Evolutionary conservation across 2,888 invertebrate species (phyloP).

Genomic region (Pristionchus mayeri): DNA sequence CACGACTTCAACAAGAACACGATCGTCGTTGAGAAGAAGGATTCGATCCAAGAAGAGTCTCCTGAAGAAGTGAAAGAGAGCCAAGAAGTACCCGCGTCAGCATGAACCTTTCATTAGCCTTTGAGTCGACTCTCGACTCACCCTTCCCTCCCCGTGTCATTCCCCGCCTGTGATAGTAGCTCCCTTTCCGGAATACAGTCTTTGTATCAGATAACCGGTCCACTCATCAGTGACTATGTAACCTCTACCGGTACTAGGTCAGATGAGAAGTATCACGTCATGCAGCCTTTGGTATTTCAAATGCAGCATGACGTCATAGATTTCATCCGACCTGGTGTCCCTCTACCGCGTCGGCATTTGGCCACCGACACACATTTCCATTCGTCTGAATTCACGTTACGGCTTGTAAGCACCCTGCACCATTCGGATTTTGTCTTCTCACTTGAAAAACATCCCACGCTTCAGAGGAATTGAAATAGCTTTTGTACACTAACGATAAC

Average conservation of each 20-base stretch:
- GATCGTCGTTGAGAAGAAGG: slow-evolving; percentile 12
- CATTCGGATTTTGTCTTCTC: too few species aligned
- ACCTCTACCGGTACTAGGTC: too few species aligned
- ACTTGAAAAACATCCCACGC: too few species aligned
- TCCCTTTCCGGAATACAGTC: background rate
- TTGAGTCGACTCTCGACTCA: background rate
- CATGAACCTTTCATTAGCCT: background rate
- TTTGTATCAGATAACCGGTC: background rate
- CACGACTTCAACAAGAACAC: slow-evolving; percentile 44
- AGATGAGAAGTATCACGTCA: too few species aligned
- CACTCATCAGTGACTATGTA: background rate
- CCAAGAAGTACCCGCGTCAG: background rate
- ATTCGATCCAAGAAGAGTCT: background rate
- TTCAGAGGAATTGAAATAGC: too few species aligned
- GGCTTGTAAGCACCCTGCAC: too few species aligned
- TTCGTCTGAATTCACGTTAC: too few species aligned
- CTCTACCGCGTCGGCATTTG: background rate
- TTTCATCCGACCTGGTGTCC: too few species aligned
- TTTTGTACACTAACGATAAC: too few species aligned
- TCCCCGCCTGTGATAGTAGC: slow-evolving; percentile 14
- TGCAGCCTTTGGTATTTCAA: too few species aligned
- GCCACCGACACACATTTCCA: background rate
- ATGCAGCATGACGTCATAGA: too few species aligned
- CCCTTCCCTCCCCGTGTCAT: background rate
- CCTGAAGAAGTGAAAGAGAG: background rate